These are phyloP conservation scores for Okamejei kenojei DNA, from an alignment of 2,797 vertebrate genomes.

Conservation along the genomic window DNA sequence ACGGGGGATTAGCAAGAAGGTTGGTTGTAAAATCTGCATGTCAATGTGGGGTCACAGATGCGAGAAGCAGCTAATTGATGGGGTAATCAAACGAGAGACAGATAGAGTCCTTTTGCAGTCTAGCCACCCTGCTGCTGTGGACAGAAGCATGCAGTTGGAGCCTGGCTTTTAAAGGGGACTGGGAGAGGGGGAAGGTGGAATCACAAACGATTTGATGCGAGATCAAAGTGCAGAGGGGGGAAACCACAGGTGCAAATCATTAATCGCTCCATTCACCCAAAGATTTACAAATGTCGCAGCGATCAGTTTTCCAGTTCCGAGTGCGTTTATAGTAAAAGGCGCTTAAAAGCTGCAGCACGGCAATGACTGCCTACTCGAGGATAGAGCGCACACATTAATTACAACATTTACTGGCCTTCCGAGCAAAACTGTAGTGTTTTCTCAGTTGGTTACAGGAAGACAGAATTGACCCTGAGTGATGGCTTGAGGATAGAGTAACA, in stretches of 20 bases:
- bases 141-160: slow-evolving; percentile 41
- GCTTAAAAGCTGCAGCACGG: not conserved
- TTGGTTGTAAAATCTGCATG: slow-evolving; percentile 16
- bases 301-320: not conserved
- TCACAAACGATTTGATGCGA: slow-evolving; percentile 51
- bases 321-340: not conserved
- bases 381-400: not conserved
- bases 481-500: not conserved
- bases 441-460: not conserved
- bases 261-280: slow-evolving; percentile 55
- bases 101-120: not conserved
- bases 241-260: slow-evolving; percentile 52
- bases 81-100: not conserved
- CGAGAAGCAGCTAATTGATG: slow-evolving; percentile 36
- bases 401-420: slow-evolving; percentile 29
- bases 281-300: not conserved
- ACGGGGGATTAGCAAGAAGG: not conserved
- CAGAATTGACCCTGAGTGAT: not conserved
- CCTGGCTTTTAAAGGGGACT: slow-evolving; percentile 48
- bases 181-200: slow-evolving; percentile 47
- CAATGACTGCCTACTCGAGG: not conserved
- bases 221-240: slow-evolving; percentile 51
- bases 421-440: not conserved
- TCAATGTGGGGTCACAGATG: slow-evolving; percentile 37
- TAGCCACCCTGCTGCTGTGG: slow-evolving; percentile 40